Percentiles rank a stretch among this genome's conserved stretches.
These are phyloP conservation scores for Chaenogobius annularis DNA, from an alignment of 2,113 vertebrate species.

Conservation along the genomic window DNA sequence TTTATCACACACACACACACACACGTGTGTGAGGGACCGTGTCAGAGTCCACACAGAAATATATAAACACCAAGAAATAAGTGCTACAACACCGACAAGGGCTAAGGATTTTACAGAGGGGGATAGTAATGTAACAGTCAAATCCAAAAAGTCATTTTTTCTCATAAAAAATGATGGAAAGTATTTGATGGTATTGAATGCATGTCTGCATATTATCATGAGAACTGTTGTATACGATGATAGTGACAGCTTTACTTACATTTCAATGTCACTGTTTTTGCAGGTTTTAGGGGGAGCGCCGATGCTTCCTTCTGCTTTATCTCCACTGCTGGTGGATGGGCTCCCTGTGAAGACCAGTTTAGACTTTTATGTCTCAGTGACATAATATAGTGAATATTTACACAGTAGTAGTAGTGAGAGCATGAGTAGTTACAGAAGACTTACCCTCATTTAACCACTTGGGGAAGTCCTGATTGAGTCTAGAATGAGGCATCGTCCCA, in stretches of 20 bases:
- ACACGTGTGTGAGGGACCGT: slow-evolving; percentile 2
- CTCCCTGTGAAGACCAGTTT: slow-evolving; percentile 78
- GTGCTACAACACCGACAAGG: not conserved
- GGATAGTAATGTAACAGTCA: not conserved
- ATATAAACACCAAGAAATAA: no score
- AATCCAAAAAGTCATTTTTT: no score
- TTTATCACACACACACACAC: slow-evolving; percentile 74
- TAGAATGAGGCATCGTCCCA: slow-evolving; percentile 77
- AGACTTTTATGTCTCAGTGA: not conserved
- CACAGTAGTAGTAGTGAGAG: not conserved
- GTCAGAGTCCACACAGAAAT: slow-evolving; percentile 44
- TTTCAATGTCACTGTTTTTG: slow-evolving; percentile 90
- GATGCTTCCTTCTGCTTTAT: slow-evolving; percentile 80
- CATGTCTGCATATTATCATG: not conserved
- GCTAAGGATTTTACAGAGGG: not conserved
- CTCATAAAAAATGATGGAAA: no score
- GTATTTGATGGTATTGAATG: not conserved
- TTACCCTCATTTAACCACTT: slow-evolving; percentile 92
- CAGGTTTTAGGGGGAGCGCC: slow-evolving; percentile 82
- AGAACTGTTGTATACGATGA: no score
- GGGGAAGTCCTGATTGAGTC: slow-evolving; percentile 85
- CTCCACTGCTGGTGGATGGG: slow-evolving; percentile 93
- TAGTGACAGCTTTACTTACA: slow-evolving; percentile 72
- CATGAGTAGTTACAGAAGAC: slow-evolving; percentile 43
- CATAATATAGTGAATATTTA: not conserved